A percentile compares a stretch with the other conserved stretches of the same genome.
phyloP scores from a whole-genome alignment of 2,888 invertebrate species.

The Yponomeuta sedellus region DNA sequence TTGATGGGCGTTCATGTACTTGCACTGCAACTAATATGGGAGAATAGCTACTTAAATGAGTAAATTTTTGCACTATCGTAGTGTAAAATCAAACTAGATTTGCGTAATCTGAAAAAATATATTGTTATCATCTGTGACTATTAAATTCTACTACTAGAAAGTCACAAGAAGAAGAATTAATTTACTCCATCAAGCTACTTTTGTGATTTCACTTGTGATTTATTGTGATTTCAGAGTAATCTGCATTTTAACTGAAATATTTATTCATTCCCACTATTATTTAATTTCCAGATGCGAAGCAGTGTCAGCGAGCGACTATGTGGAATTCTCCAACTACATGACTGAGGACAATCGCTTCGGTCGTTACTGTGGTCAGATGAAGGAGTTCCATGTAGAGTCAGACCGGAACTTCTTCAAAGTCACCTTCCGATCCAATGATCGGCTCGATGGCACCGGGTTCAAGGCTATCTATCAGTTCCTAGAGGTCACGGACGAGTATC shows the following conservation, averaged over 20 bases:
- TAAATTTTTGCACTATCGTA: too few relatives aligned
- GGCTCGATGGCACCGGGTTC: constrained; percentile 96
- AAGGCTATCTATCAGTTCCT: constrained; percentile 93
- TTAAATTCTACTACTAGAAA: too few relatives aligned
- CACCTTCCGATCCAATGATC: constrained; percentile 94
- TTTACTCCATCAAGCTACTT: too few relatives aligned
- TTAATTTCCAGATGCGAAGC: constrained; percentile 87
- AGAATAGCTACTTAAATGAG: too few relatives aligned
- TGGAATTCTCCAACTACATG: constrained; percentile 97
- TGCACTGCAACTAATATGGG: neutral
- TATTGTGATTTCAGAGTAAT: too few relatives aligned
- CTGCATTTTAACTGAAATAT: neutral
- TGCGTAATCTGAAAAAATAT: too few relatives aligned
- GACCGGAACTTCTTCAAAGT: constrained; percentile 96
- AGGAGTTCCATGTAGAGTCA: constrained; percentile 88
- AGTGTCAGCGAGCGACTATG: constrained; percentile 94
- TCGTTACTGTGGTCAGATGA: constrained; percentile 90
- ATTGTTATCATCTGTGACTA: too few relatives aligned
- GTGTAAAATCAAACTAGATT: too few relatives aligned
- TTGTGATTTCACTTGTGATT: too few relatives aligned
- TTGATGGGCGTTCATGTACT: neutral
- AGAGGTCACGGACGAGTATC: constrained; percentile 79
- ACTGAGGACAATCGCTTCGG: constrained; percentile 92
- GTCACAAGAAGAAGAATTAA: too few relatives aligned
- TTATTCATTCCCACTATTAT: neutral